Percentiles rank a stretch among this genome's conserved stretches.
Conservation (phyloP, 2,888 invertebrate genomes). For the Aleiodes alternator region DNA sequence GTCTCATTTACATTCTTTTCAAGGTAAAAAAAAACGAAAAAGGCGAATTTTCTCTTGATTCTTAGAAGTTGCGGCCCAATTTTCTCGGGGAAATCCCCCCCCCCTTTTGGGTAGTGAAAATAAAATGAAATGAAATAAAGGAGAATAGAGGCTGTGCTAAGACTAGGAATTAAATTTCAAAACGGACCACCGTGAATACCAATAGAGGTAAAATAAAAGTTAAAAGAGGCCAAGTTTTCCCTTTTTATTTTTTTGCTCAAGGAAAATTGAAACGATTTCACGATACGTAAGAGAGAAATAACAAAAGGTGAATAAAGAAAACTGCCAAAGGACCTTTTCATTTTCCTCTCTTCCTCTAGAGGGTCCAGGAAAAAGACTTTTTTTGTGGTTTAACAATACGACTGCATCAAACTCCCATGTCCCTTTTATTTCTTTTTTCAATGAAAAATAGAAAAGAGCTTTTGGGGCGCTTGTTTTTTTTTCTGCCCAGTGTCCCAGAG, state of each 20-base stretch:
- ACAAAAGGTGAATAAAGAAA: conserved; percentile 19
- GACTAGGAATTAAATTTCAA: conserved; percentile 38
- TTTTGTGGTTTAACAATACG: conserved; percentile 20
- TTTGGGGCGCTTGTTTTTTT: not conserved
- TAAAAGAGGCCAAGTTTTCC: not conserved
- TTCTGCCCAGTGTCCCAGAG: conserved; percentile 25
- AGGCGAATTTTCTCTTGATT: not conserved
- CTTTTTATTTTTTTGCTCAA: not conserved
- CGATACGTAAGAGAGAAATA: not conserved
- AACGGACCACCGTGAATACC: conserved; percentile 25
- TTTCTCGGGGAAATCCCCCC: not conserved
- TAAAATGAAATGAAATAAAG: not conserved
- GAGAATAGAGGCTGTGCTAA: conserved; percentile 6
- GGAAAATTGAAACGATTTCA: conserved; percentile 28
- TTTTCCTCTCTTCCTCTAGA: not conserved
- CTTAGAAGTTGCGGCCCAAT: conserved; percentile 18
- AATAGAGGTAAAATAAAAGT: conserved; percentile 32
- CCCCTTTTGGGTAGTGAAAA: not conserved
- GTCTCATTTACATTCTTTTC: conserved; percentile 29
- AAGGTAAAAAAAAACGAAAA: not conserved
- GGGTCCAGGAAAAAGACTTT: conserved; percentile 1
- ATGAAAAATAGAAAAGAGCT: not conserved
- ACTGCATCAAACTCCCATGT: conserved; percentile 13
- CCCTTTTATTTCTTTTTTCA: not conserved
- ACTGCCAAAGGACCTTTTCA: not conserved